These are phyloP conservation scores for Microctonus hyperodae DNA, from an alignment of 2,888 invertebrate species.

Conservation along the genomic window DNA sequence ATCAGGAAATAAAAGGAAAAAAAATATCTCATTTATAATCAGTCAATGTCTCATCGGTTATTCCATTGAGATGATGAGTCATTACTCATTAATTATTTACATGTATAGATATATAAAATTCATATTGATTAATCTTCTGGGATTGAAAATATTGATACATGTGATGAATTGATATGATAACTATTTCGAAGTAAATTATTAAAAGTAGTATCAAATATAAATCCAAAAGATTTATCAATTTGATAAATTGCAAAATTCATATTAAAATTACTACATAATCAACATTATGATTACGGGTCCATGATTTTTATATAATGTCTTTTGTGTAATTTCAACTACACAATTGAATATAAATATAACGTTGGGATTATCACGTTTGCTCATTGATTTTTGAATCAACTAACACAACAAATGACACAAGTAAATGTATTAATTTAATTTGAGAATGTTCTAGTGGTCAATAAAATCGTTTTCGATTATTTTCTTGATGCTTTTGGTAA, in stretches of 20 bases:
- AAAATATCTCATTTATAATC: neutral
- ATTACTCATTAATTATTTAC: constrained; percentile 1
- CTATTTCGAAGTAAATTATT: neutral
- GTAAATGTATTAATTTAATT: neutral
- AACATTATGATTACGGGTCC: neutral
- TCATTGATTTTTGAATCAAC: neutral
- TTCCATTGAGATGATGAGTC: neutral
- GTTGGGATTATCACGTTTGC: neutral
- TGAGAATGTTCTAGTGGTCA: constrained; percentile 49
- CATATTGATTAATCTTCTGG: neutral
- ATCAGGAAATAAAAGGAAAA: neutral
- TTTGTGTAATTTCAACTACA: neutral
- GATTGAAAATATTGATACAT: neutral
- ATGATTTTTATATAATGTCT: neutral
- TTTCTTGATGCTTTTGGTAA: constrained; percentile 91
- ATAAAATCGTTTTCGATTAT: constrained; percentile 86
- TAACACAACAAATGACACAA: neutral
- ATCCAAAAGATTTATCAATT: neutral
- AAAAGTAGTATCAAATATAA: neutral
- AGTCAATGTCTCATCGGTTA: constrained; percentile 10
- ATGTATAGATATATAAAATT: neutral
- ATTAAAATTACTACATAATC: neutral
- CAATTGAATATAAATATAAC: neutral
- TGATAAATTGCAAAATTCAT: neutral
- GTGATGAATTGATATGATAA: constrained; percentile 4